A percentile compares a stretch with the other conserved stretches of the same genome.
These are phyloP conservation scores for Euleptes europaea DNA, from an alignment of 2,113 vertebrate genomes.

Conservation along the genomic window DNA sequence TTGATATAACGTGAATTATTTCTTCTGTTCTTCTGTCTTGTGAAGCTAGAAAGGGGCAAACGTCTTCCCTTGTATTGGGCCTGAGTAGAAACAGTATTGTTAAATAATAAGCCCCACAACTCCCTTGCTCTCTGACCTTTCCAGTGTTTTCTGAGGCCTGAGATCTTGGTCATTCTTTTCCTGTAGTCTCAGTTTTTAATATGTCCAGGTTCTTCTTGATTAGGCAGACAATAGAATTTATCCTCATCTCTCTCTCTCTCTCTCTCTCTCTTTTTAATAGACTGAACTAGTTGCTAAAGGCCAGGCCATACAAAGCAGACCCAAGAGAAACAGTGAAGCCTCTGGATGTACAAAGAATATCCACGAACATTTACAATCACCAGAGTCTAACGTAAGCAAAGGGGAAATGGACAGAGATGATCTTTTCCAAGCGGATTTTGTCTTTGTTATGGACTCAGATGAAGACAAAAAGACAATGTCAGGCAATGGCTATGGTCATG, in stretches of 20 bases:
- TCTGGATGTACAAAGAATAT: background rate
- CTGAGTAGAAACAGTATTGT: background rate
- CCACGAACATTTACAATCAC: slow-evolving; percentile 21
- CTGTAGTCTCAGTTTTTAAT: background rate
- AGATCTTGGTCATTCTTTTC: background rate
- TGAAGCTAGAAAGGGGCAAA: background rate
- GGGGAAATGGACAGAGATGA: slow-evolving; percentile 78
- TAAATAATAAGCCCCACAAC: background rate
- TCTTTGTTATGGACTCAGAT: slow-evolving; percentile 81
- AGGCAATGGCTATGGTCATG: background rate
- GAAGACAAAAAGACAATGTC: slow-evolving; percentile 60
- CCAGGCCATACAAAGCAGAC: slow-evolving; percentile 43
- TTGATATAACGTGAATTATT: background rate
- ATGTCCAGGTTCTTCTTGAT: background rate
- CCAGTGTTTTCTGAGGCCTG: background rate
- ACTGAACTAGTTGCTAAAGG: slow-evolving; percentile 6
- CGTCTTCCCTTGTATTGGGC: background rate
- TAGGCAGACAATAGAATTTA: background rate
- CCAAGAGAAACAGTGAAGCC: slow-evolving; percentile 17
- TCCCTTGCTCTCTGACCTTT: background rate
- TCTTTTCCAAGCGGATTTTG: slow-evolving; percentile 86
- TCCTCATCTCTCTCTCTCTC: slow-evolving; percentile 11
- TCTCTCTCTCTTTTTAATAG: slow-evolving; percentile 65
- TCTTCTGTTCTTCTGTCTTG: background rate
- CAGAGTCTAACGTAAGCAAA: slow-evolving; percentile 4